Conservation (phyloP, 2,113 vertebrate species). For the Perca fluviatilis region DNA sequence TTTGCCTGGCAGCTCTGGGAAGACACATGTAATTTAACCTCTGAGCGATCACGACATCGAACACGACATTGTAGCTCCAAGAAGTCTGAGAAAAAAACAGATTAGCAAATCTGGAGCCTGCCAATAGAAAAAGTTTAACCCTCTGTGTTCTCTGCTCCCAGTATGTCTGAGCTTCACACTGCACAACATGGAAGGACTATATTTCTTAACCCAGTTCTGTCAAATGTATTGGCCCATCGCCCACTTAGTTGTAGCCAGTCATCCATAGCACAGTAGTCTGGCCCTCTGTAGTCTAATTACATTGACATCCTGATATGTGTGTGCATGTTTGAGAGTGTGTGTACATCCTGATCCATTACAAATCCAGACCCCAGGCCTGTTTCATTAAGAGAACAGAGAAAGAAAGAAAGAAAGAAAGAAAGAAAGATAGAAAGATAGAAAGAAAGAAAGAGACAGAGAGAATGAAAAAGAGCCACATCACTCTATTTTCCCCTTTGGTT, state of each 20-base stretch:
- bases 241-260: slow-evolving; percentile 68
- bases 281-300: slow-evolving; percentile 71
- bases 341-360: slow-evolving; percentile 31
- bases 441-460: not conserved
- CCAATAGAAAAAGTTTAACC: slow-evolving; percentile 42
- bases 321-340: slow-evolving; percentile 40
- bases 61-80: not conserved
- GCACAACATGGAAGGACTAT: slow-evolving; percentile 44
- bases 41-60: slow-evolving; percentile 20
- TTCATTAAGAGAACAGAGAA: not conserved
- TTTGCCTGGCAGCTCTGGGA: slow-evolving; percentile 56
- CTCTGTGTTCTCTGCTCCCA: slow-evolving; percentile 24
- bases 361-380: slow-evolving; percentile 24
- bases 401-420: not conserved
- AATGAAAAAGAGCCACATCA: not conserved
- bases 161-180: slow-evolving; percentile 45
- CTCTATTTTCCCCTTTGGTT: slow-evolving; percentile 16
- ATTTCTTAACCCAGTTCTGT: slow-evolving; percentile 84
- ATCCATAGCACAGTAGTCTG: slow-evolving; percentile 62
- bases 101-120: slow-evolving; percentile 29
- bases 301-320: slow-evolving; percentile 52
- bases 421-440: not conserved
- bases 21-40: slow-evolving; percentile 63
- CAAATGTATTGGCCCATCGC: slow-evolving; percentile 64
- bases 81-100: slow-evolving; percentile 28